Conservation (phyloP, 2,888 invertebrate species). For the Acronicta alni region DNA sequence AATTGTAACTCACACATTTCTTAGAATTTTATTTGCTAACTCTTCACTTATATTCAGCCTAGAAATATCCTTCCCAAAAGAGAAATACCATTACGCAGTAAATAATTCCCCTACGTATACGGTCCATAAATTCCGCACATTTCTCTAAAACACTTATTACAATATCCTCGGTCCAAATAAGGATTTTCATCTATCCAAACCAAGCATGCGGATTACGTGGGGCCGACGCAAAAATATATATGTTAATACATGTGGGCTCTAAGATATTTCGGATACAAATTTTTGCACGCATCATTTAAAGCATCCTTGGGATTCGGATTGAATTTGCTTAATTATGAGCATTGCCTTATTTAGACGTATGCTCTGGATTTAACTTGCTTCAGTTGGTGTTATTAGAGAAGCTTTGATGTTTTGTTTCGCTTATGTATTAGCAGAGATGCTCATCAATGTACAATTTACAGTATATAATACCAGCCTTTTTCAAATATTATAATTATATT, state of each 20-base stretch:
- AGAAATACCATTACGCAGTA: constrained; percentile 27
- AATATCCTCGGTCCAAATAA: constrained; percentile 46
- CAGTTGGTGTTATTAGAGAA: constrained; percentile 16
- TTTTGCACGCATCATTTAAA: constrained; percentile 32
- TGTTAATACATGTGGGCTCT: constrained; percentile 43
- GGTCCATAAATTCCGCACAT: constrained; percentile 43
- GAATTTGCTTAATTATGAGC: constrained; percentile 37
- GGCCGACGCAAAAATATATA: constrained; percentile 41
- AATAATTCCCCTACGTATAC: constrained; percentile 38
- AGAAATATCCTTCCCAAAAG: constrained; percentile 27
- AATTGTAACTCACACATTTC: too few species aligned
- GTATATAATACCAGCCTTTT: too few species aligned
- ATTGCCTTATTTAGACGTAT: constrained; percentile 15
- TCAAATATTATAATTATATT: too few species aligned
- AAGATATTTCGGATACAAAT: constrained; percentile 45
- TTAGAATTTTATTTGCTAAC: too few species aligned
- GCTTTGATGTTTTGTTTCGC: not conserved
- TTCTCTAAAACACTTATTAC: constrained; percentile 50
- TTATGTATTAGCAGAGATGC: not conserved
- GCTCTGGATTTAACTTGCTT: constrained; percentile 12
- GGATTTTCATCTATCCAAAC: constrained; percentile 48
- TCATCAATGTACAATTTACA: too few species aligned
- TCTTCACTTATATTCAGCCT: constrained; percentile 12
- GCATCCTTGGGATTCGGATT: constrained; percentile 19
- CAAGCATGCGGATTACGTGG: constrained; percentile 27